Conservation (phyloP, 2,888 invertebrate species). For the Stratiomys singularior region DNA sequence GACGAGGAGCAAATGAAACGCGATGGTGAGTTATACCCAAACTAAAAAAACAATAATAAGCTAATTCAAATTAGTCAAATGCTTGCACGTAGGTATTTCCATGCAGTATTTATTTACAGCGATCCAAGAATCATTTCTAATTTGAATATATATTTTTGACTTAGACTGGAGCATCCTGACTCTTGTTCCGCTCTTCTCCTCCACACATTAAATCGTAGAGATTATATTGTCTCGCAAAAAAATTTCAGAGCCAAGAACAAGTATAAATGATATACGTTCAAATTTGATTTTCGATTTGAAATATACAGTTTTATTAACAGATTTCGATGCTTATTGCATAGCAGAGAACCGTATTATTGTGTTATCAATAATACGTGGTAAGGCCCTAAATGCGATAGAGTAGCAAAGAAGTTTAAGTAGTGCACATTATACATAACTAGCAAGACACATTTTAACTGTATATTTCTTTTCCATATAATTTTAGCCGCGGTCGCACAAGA, state of each 20-base stretch:
- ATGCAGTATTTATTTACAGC: conserved; percentile 18
- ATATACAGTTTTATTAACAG: conserved; percentile 26
- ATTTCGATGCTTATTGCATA: conserved; percentile 21
- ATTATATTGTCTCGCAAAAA: conserved; percentile 3
- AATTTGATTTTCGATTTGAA: conserved; percentile 8
- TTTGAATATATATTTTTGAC: conserved; percentile 25
- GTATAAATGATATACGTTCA: conserved; percentile 8
- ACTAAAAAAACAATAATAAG: not conserved
- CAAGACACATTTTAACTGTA: not conserved
- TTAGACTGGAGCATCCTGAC: conserved; percentile 29
- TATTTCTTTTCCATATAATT: conserved; percentile 1
- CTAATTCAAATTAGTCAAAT: not conserved
- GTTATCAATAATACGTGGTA: conserved; percentile 20
- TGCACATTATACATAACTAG: not conserved
- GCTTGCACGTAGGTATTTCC: conserved; percentile 29
- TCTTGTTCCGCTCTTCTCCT: not conserved
- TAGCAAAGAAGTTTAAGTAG: conserved; percentile 19
- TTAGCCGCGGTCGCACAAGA: conserved; percentile 79
- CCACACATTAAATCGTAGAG: conserved; percentile 11
- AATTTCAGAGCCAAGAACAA: not conserved
- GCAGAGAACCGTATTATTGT: conserved; percentile 4
- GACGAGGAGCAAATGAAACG: conserved; percentile 57
- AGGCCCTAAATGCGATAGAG: conserved; percentile 17
- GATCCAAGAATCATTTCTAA: conserved; percentile 43
- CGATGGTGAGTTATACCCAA: conserved; percentile 60